These are phyloP conservation scores for Pheosia tremula DNA, from an alignment of 2,888 invertebrate genomes.

Conservation along the genomic window DNA sequence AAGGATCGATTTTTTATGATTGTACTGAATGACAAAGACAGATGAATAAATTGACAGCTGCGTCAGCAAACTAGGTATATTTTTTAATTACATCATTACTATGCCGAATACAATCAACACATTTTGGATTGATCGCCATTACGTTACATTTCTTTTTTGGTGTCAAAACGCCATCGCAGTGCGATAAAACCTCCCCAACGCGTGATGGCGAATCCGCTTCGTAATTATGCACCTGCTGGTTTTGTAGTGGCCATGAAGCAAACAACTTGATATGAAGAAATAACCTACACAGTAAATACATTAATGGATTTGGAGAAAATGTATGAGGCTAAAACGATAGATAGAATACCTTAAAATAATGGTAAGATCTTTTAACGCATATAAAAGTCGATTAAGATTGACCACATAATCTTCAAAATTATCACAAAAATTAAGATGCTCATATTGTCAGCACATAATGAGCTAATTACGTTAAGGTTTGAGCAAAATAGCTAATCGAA, in stretches of 20 bases:
- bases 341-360: too few species aligned
- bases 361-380: too few species aligned
- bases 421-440: not conserved
- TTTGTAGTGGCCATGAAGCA: not conserved
- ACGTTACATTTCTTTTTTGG: not conserved
- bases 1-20: too few species aligned
- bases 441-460: not conserved
- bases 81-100: too few species aligned
- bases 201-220: not conserved
- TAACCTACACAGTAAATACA: not conserved
- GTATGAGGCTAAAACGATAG: too few species aligned
- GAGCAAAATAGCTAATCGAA: not conserved
- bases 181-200: conserved; percentile 1
- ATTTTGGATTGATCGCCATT: not conserved
- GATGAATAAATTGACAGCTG: too few species aligned
- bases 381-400: too few species aligned
- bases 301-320: not conserved
- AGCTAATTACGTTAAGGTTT: not conserved
- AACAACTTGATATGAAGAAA: not conserved
- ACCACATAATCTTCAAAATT: too few species aligned
- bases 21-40: too few species aligned
- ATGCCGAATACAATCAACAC: not conserved
- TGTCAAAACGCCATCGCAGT: conserved; percentile 2
- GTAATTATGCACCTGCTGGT: conserved; percentile 1
- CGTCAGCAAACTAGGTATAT: too few species aligned